Conservation (phyloP, 2,113 vertebrate species). For the Heptranchias perlo region DNA sequence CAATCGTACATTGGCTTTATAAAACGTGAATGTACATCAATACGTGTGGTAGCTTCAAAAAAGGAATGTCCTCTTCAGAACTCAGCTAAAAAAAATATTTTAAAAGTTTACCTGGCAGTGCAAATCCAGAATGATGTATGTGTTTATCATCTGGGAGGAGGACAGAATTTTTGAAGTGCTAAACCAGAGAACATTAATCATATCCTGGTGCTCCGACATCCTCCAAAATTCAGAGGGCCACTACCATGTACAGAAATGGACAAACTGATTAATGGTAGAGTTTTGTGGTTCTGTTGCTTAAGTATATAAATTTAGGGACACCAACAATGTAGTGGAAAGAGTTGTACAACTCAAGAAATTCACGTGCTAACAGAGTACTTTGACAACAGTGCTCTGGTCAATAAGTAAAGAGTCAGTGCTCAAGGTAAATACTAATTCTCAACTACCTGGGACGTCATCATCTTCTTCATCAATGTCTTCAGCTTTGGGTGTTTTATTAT, state of each 20-base stretch:
- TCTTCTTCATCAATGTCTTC: conserved; percentile 97
- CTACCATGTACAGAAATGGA: not conserved
- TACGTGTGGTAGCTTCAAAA: no score
- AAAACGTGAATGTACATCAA: not conserved
- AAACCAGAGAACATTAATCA: not conserved
- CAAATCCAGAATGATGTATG: not conserved
- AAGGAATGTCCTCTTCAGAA: not conserved
- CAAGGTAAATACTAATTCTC: not conserved
- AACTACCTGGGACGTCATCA: conserved; percentile 88
- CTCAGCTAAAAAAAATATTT: not conserved
- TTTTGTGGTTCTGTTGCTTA: not conserved
- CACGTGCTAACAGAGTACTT: not conserved
- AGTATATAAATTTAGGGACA: not conserved
- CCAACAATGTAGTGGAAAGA: not conserved
- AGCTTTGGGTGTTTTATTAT: conserved; percentile 89
- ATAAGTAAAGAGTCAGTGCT: not conserved
- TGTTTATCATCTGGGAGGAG: not conserved
- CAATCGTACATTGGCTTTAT: not conserved
- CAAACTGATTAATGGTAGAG: not conserved
- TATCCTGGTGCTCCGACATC: not conserved
- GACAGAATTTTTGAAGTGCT: not conserved
- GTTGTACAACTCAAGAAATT: not conserved
- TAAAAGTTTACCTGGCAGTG: not conserved
- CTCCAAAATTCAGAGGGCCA: not conserved
- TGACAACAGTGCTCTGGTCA: not conserved